Percentiles rank a stretch among this genome's conserved stretches.
Conservation (phyloP, 2,113 vertebrate genomes). For the Nothobranchius kuhntae region DNA sequence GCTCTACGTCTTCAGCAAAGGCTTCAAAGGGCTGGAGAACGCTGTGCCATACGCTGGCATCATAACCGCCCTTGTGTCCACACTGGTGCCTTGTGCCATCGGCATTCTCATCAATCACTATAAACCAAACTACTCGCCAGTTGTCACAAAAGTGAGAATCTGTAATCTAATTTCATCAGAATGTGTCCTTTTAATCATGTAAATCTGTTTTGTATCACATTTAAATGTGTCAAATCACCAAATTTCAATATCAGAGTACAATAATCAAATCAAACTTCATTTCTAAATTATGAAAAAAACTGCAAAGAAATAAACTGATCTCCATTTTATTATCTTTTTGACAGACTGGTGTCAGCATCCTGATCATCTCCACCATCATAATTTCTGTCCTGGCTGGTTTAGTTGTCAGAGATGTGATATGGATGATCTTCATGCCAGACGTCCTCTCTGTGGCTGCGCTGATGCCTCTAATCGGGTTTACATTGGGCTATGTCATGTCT, state of each 20-base stretch:
- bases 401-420: slow-evolving; percentile 64
- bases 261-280: too few species aligned
- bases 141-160: slow-evolving; percentile 80
- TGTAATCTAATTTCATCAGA: too few species aligned
- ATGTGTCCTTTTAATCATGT: background rate
- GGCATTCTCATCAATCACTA: slow-evolving; percentile 84
- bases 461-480: slow-evolving; percentile 84
- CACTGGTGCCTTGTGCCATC: slow-evolving; percentile 79
- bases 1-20: slow-evolving; percentile 80
- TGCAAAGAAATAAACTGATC: background rate
- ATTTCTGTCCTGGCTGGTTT: slow-evolving; percentile 62
- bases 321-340: background rate
- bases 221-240: too few species aligned
- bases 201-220: too few species aligned
- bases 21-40: slow-evolving; percentile 73
- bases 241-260: too few species aligned
- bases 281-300: background rate
- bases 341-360: slow-evolving; percentile 76
- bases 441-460: slow-evolving; percentile 77
- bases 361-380: slow-evolving; percentile 63
- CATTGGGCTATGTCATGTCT: slow-evolving; percentile 81
- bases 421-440: slow-evolving; percentile 72
- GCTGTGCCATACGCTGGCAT: slow-evolving; percentile 83
- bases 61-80: slow-evolving; percentile 68
- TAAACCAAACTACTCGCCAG: slow-evolving; percentile 74